Base-by-base conservation (phyloP, 2,113 vertebrate genomes). In the Regulus satrapa region DNA sequence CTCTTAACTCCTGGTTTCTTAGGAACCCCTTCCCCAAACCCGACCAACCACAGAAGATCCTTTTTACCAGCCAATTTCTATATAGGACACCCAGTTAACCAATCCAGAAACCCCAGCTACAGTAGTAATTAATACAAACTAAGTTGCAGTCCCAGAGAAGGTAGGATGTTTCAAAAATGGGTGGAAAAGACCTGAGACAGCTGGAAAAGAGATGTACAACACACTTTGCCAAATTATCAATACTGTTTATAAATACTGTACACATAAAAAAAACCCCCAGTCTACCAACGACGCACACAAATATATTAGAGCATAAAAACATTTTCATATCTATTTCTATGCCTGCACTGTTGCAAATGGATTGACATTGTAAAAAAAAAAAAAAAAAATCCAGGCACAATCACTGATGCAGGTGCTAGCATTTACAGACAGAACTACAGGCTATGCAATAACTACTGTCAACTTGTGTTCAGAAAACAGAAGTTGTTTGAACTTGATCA, bases 351-450 rank as follows among this genome's bases (percentile, higher is more conserved):
- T 28, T 81, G 17, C 16, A 67, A 19, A 56, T 56, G 8, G 5
- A 45, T 13, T 23, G 5, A 26, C 5, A 62, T 4, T 6, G 11
- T 28, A 74, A 91, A 72, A 17, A 82, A 89, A 64, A 69, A 74
- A 91, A 72, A 17, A 82, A 89, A 64, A 69, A 12, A 1, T 52
- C n/a, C 10, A 66, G 43, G 9, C 15, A 45, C 10, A 68, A 13
- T 29, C 7, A 43, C 4, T n/a, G 19, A 61, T 3, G 3, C 5
- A 78, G 8, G 2, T 58, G 5, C 40, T 59, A 55, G 6, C 1
- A 6, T 82, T 75, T 43, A 19, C 19, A 64, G n/a, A 29, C 4
- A 82, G 54, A 88, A 63, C 17, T 38, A 25, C 3, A 38, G 40
- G 12, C 10, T 71, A 2, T 45, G 2, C 29, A 85, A 51, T 28